Evolutionary conservation across 35 echinoderm and acorn worm species (phyloP).

Genomic region (Chiridota heheva): DNA sequence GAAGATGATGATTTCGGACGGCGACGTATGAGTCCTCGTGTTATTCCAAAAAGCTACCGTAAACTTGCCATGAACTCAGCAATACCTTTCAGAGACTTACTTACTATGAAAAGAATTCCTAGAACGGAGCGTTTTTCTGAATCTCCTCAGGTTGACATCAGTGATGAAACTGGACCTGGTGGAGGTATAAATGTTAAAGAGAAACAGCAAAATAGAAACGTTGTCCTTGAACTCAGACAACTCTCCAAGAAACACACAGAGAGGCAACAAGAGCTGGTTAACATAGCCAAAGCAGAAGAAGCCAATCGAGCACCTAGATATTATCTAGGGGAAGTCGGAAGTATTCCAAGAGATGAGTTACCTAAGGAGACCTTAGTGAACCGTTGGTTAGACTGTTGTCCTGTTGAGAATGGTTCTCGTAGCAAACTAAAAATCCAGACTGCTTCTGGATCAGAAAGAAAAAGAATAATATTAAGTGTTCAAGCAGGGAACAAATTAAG

Average conservation of each 20-base stretch:
- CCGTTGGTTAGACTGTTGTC: slow-evolving; percentile 16
- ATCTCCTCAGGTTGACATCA: background rate
- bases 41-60: background rate
- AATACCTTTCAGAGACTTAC: slow-evolving; percentile 1
- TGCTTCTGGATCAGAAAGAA: background rate
- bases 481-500: no score
- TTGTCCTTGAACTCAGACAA: slow-evolving; percentile 25
- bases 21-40: no score
- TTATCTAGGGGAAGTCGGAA: background rate
- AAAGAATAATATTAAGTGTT: no score
- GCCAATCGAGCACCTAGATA: background rate
- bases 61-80: background rate
- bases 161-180: background rate
- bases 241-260: slow-evolving; percentile 21
- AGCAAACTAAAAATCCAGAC: background rate
- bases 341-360: slow-evolving; percentile 2
- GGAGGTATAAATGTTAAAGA: background rate
- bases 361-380: slow-evolving; percentile 24
- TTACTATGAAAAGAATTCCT: slow-evolving; percentile 27
- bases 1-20: no score
- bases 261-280: background rate
- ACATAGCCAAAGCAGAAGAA: background rate
- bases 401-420: background rate
- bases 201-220: background rate
- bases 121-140: slow-evolving; percentile 3